A percentile compares a stretch with the other conserved stretches of the same genome.
These are phyloP conservation scores for Pseudopipra pipra DNA, from an alignment of 2,113 vertebrate genomes.

Conservation along the genomic window DNA sequence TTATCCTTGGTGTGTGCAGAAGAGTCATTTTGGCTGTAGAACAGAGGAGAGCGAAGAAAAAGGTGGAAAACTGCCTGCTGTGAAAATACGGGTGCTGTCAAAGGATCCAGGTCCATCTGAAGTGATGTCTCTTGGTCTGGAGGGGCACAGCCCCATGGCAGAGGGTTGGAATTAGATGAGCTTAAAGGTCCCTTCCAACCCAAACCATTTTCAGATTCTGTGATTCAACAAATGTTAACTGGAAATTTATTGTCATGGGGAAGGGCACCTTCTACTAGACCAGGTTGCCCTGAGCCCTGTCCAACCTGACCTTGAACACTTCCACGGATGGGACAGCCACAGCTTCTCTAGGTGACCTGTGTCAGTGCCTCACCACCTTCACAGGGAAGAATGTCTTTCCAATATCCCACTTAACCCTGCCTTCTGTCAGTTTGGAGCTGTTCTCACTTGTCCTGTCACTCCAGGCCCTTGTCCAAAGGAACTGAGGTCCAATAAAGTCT, in stretches of 20 bases:
- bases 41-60: background rate
- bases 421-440: background rate
- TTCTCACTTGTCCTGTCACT: background rate
- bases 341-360: background rate
- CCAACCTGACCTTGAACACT: background rate
- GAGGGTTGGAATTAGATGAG: background rate
- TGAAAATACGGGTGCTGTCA: accelerated
- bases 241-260: background rate
- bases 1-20: background rate
- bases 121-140: background rate
- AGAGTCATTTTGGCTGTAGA: background rate
- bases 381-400: background rate
- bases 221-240: background rate
- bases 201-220: background rate
- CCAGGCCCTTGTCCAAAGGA: background rate
- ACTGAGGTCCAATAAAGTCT: background rate
- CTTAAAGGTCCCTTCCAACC: background rate
- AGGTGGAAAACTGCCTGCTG: background rate
- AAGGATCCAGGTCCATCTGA: background rate
- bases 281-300: background rate
- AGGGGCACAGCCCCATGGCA: background rate
- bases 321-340: background rate
- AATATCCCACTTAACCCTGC: background rate
- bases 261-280: no score
- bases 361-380: background rate